phyloP scores from a whole-genome alignment of 2,888 invertebrate species.

The Platycnemis pennipes region DNA sequence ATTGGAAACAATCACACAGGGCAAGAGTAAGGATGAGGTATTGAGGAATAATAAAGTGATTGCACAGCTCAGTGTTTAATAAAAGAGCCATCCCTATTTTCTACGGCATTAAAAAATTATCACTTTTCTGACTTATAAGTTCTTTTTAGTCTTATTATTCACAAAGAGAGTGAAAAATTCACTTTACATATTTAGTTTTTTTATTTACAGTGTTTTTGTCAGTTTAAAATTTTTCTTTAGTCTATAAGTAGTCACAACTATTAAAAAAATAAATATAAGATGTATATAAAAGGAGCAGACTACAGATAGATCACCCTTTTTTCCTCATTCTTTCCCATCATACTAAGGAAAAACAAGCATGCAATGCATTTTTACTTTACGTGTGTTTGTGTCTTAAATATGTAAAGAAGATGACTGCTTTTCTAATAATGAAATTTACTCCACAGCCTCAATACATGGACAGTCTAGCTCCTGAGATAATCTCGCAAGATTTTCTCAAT shows the following conservation, averaged over 20 bases:
- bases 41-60: slow-evolving; percentile 53
- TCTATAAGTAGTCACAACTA: slow-evolving; percentile 61
- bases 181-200: slow-evolving; percentile 51
- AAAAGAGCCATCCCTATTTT: slow-evolving; percentile 55
- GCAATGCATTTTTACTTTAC: slow-evolving; percentile 46
- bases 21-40: slow-evolving; percentile 59
- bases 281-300: slow-evolving; percentile 64
- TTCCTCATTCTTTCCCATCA: slow-evolving; percentile 51
- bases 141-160: slow-evolving; percentile 59
- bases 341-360: slow-evolving; percentile 64
- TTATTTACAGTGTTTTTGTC: slow-evolving; percentile 54
- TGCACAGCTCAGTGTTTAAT: slow-evolving; percentile 53
- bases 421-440: slow-evolving; percentile 44
- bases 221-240: slow-evolving; percentile 21
- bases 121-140: slow-evolving; percentile 46
- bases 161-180: slow-evolving; percentile 67
- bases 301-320: slow-evolving; percentile 50
- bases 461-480: slow-evolving; percentile 60
- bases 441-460: slow-evolving; percentile 63
- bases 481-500: slow-evolving; percentile 28
- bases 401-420: slow-evolving; percentile 58
- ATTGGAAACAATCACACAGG: slow-evolving; percentile 20
- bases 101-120: slow-evolving; percentile 56
- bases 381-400: slow-evolving; percentile 44
- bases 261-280: slow-evolving; percentile 61